Evolutionary conservation across 2,113 vertebrate species (phyloP).

Genomic region (Chascanopsetta lugubris): DNA sequence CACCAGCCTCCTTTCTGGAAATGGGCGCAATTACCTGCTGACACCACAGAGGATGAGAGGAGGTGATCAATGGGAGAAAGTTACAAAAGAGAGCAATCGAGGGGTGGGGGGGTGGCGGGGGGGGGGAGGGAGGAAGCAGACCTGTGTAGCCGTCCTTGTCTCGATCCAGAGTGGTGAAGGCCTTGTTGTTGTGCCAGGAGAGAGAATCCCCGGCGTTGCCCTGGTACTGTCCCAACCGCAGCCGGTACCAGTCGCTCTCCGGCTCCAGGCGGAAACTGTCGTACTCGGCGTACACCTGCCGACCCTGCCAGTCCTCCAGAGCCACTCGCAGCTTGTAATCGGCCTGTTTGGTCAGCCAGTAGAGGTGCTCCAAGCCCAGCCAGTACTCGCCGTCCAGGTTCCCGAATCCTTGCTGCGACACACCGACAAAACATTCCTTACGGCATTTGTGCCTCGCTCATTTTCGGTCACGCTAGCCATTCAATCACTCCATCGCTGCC

Average conservation of each 20-base stretch:
- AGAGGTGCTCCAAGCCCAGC: slow-evolving; percentile 88
- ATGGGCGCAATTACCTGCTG: slow-evolving; percentile 90
- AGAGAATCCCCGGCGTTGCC: slow-evolving; percentile 90
- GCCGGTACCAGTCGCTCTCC: slow-evolving; percentile 87
- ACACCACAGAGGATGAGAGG: slow-evolving; percentile 1
- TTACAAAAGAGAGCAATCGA: not conserved
- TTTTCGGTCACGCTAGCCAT: no score
- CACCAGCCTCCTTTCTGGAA: slow-evolving; percentile 94
- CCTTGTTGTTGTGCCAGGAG: slow-evolving; percentile 91
- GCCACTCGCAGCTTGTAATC: slow-evolving; percentile 84
- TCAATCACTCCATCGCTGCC: not conserved
- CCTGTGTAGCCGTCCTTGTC: slow-evolving; percentile 88
- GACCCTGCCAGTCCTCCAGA: slow-evolving; percentile 91
- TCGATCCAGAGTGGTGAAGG: slow-evolving; percentile 90
- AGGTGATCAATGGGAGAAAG: not conserved
- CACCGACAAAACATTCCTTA: not conserved
- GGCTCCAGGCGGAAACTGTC: slow-evolving; percentile 87
- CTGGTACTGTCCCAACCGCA: slow-evolving; percentile 87
- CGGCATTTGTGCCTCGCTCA: not conserved
- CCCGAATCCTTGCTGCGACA: slow-evolving; percentile 87
- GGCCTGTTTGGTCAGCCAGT: slow-evolving; percentile 85
- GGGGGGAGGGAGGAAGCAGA: slow-evolving; percentile 52
- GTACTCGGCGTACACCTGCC: slow-evolving; percentile 84
- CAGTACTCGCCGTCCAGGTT: slow-evolving; percentile 90
- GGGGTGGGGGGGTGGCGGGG: no score